Evolutionary conservation across 1,140 invertebrate species (phyloP).

Genomic region (Drosophila suzukii): DNA sequence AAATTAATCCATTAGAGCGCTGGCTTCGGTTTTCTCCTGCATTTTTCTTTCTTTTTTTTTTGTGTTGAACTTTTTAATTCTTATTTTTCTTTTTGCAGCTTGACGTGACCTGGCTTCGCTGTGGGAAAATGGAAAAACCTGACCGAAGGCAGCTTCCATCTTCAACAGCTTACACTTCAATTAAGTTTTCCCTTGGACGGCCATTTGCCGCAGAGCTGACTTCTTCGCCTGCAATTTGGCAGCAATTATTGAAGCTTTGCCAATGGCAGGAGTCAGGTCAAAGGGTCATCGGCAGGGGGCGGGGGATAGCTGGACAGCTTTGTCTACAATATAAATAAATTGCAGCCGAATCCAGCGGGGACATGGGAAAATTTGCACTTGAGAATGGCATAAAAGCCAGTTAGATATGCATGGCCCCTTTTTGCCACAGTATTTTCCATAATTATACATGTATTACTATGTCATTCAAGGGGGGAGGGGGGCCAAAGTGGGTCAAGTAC

Average conservation of each 20-base stretch:
- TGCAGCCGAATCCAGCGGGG: slow-evolving; percentile 57
- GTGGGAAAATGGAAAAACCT: slow-evolving; percentile 16
- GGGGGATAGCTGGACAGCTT: not conserved
- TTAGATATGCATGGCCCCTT: slow-evolving; percentile 8
- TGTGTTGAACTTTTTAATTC: slow-evolving; percentile 28
- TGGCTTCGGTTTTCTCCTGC: slow-evolving; percentile 46
- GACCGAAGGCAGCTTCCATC: slow-evolving; percentile 56
- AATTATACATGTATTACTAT: slow-evolving; percentile 21
- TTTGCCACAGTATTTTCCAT: slow-evolving; percentile 9
- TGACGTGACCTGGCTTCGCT: slow-evolving; percentile 67
- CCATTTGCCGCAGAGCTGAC: slow-evolving; percentile 53
- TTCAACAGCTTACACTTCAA: slow-evolving; percentile 78
- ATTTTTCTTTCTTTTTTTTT: slow-evolving; percentile 20
- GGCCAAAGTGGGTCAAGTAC: slow-evolving; percentile 50
- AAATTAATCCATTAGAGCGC: slow-evolving; percentile 76
- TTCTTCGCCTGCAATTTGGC: slow-evolving; percentile 72
- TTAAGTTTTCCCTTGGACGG: slow-evolving; percentile 63
- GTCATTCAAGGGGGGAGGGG: slow-evolving; percentile 7
- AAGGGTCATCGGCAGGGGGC: slow-evolving; percentile 4
- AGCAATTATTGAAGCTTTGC: slow-evolving; percentile 79
- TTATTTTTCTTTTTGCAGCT: slow-evolving; percentile 46
- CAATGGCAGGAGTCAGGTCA: slow-evolving; percentile 64
- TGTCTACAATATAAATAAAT: slow-evolving; percentile 72
- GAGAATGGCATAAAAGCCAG: slow-evolving; percentile 9
- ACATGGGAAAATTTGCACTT: slow-evolving; percentile 35